phyloP scores from a whole-genome alignment of 2,113 vertebrate species.

The Colaptes auratus region DNA sequence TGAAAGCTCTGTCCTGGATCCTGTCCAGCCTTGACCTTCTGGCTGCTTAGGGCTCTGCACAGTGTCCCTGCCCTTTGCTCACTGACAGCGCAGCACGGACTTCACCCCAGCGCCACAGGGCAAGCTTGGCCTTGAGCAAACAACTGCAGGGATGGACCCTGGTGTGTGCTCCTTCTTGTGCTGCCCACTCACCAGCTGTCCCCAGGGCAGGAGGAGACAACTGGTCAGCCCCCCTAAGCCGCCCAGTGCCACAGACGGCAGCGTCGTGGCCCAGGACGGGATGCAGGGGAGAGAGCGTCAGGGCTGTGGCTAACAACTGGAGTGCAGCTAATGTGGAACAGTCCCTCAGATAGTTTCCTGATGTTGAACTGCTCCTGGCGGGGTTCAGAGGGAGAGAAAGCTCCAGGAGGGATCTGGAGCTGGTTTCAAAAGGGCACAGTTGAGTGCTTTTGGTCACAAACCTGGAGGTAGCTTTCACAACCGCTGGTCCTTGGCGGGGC shows the following conservation, averaged over 20 bases:
- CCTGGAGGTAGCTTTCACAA: neutral
- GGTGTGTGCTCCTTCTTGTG: accelerated
- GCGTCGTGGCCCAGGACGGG: accelerated
- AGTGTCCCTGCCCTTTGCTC: neutral
- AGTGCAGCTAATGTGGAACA: conserved; percentile 15
- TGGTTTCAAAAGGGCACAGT: neutral
- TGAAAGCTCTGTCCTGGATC: neutral
- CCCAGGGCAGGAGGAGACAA: neutral
- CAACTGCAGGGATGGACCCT: neutral
- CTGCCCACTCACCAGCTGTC: neutral
- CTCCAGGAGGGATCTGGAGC: neutral
- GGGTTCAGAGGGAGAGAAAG: conserved; percentile 9
- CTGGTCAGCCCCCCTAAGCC: neutral
- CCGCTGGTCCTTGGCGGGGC: neutral
- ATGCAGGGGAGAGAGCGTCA: neutral
- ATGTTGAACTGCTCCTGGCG: conserved; percentile 25
- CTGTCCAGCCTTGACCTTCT: neutral
- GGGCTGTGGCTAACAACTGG: neutral
- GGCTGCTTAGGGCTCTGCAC: neutral
- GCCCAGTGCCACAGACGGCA: accelerated
- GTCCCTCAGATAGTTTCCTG: conserved; percentile 20
- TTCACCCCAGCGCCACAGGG: neutral
- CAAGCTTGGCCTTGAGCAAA: neutral
- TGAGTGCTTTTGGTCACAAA: neutral
- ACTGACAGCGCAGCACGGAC: neutral